Percentiles rank a stretch among this genome's conserved stretches.
Evolutionary conservation across 2,113 vertebrate genomes (phyloP).

Genomic region (Otocyon megalotis): DNA sequence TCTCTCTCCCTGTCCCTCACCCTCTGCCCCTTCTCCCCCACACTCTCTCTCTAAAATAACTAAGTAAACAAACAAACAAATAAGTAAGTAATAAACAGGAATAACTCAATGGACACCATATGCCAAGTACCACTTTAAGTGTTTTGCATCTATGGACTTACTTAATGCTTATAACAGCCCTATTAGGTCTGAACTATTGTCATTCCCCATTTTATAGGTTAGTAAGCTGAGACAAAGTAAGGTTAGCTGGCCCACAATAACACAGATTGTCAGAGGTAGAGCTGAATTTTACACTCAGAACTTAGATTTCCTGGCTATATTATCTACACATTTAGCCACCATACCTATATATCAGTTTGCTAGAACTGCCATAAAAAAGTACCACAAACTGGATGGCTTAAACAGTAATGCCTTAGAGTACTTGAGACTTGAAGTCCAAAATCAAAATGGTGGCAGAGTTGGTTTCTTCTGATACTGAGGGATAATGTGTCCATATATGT

Average conservation of each 20-base stretch:
- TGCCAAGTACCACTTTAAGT: background rate
- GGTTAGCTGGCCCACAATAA: background rate
- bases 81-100: background rate
- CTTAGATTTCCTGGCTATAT: background rate
- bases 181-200: background rate
- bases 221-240: background rate
- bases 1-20: background rate
- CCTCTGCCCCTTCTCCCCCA: background rate
- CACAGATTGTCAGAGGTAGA: background rate
- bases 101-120: background rate
- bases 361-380: background rate
- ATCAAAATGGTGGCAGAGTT: background rate
- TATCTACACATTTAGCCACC: background rate
- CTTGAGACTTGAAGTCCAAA: background rate
- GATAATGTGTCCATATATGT: background rate
- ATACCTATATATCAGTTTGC: background rate
- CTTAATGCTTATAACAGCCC: background rate
- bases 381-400: background rate
- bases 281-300: background rate
- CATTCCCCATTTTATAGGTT: background rate
- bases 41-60: background rate
- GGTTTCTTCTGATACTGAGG: background rate
- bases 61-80: background rate
- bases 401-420: background rate
- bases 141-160: background rate